Percentiles rank a stretch among this genome's conserved stretches.
Evolutionary conservation across 92 coral and sea anemone species (phyloP).

Genomic region (Pocillopora grandis): DNA sequence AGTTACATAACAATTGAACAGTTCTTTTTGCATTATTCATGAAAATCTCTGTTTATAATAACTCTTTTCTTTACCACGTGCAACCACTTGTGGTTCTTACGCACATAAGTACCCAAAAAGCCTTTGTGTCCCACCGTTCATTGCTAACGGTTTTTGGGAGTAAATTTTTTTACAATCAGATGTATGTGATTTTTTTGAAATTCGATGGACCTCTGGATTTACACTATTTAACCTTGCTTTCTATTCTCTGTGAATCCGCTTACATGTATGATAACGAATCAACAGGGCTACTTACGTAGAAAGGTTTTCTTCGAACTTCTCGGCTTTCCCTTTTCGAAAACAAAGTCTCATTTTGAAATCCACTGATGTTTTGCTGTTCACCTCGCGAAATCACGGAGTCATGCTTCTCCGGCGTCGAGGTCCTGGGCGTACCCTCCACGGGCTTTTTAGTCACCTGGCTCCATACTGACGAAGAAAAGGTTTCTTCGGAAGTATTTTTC

Average conservation of each 20-base stretch:
- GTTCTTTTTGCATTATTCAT: background rate
- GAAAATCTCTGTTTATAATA: background rate
- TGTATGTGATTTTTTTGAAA: too few relatives aligned
- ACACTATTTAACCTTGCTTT: background rate
- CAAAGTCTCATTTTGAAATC: background rate
- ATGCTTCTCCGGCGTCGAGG: constrained; percentile 27
- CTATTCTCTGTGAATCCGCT: background rate
- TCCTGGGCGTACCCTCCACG: constrained; percentile 25
- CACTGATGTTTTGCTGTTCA: background rate
- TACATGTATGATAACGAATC: background rate
- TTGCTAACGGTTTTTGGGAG: too few relatives aligned
- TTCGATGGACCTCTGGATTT: too few relatives aligned
- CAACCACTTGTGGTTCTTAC: too few relatives aligned
- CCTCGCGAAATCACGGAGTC: background rate
- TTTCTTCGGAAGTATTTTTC: background rate
- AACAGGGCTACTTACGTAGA: constrained; percentile 7
- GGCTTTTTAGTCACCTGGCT: constrained; percentile 14
- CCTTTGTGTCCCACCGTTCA: too few relatives aligned
- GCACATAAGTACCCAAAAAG: too few relatives aligned
- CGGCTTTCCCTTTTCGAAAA: background rate
- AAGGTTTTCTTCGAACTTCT: background rate
- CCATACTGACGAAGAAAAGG: background rate
- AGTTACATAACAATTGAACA: background rate
- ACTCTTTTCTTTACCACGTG: too few relatives aligned
- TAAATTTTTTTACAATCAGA: too few relatives aligned